These are phyloP conservation scores for Vipera latastei DNA, from an alignment of 2,797 vertebrate species.

Conservation along the genomic window DNA sequence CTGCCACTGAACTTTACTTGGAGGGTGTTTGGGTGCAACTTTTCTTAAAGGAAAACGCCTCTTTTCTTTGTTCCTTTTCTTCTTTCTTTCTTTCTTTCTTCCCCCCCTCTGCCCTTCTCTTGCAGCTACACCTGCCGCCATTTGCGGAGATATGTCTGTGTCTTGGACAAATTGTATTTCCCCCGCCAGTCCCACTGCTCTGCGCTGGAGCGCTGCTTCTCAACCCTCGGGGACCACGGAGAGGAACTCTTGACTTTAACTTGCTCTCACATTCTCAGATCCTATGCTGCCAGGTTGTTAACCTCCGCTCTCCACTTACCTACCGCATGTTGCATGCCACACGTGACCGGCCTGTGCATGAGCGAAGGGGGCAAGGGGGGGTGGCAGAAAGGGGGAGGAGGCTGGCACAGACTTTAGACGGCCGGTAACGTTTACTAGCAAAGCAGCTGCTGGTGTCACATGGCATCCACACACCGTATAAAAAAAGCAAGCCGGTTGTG, in stretches of 20 bases:
- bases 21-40: constrained; percentile 56
- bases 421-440: constrained; percentile 23
- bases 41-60: constrained; percentile 73
- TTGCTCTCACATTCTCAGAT: constrained; percentile 83
- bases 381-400: neutral
- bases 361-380: constrained; percentile 3
- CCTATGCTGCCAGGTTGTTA: constrained; percentile 85
- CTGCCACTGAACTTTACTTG: constrained; percentile 48
- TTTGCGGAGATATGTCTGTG: constrained; percentile 84
- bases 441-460: constrained; percentile 1
- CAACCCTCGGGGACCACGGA: constrained; percentile 80
- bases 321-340: constrained; percentile 76
- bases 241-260: constrained; percentile 82
- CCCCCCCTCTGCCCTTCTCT: constrained; percentile 78
- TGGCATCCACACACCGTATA: neutral
- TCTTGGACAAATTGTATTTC: constrained; percentile 82
- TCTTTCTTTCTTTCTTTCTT: constrained; percentile 61
- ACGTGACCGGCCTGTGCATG: constrained; percentile 67
- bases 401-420: constrained; percentile 24
- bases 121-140: constrained; percentile 84
- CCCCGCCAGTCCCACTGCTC: constrained; percentile 76
- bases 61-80: constrained; percentile 71
- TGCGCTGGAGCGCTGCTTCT: constrained; percentile 80
- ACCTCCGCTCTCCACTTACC: constrained; percentile 75
- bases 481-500: constrained; percentile 14